Base-by-base conservation (phyloP, 2,888 invertebrate genomes). In the Amphipyra berbera region DNA sequence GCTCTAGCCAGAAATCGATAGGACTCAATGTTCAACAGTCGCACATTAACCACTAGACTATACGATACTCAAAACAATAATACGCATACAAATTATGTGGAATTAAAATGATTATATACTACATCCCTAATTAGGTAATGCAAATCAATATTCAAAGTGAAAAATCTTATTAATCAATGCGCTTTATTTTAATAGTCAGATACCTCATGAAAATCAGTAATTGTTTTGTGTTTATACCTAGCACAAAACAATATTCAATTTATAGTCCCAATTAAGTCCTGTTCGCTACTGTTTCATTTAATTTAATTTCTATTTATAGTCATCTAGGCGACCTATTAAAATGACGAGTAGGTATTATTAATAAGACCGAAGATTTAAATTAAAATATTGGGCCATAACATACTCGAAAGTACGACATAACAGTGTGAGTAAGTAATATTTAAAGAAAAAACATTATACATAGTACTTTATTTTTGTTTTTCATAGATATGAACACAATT, bases 401-500 rank as follows among this genome's bases (percentile, higher is more conserved):
- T 14, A 47, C 46, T 33, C 21, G 12, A 49, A 38, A 37, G 6
- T 37, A 10, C 15, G 13, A 37, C 37, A 48, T 15, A 37, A 6
- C 8, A 47, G 10, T 47, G 14, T 8, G 9, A 13, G 13, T 33
- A n/a, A n/a, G n/a, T 27, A 6, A 33, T 6, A 15, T 48, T 21
- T 48, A 3, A 21, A 21, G 21, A 12, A 8, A 40, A 6, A 37
- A 33, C n/a, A 44, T n/a, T 15, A 13, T 48, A 9, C 10, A 33
- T 53, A 40, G 41, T 35, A n/a, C n/a, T 33, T 62, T 40, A 38
- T 46, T 46, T 42, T 21, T 10, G 33, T 59, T 46, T 40, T 38
- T 27, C 40, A 42, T 45, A 64, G 12, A 44, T 40, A 64, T 15
- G 45, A 65, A 40, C 40, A 58, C 46, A 59, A 65, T 71, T 52